Conservation (phyloP, 2,797 vertebrate genomes). For the Acipenser ruthenus region DNA sequence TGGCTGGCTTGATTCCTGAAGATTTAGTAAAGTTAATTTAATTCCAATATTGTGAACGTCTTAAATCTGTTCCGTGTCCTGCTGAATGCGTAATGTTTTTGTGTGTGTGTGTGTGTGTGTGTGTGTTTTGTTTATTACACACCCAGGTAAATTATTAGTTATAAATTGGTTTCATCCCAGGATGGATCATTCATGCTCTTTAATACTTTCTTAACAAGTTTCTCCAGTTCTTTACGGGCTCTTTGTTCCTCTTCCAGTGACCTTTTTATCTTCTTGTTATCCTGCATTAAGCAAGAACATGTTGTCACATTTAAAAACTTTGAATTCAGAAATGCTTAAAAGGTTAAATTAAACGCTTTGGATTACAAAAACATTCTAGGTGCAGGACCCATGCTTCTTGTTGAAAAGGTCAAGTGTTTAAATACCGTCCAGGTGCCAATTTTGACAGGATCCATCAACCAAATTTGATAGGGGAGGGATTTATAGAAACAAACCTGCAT, state of each 20-base stretch:
- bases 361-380: no score
- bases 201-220: constrained; percentile 83
- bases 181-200: constrained; percentile 92
- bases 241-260: constrained; percentile 91
- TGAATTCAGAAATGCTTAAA: neutral
- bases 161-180: constrained; percentile 97
- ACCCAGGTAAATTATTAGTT: constrained; percentile 30
- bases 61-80: constrained; percentile 35
- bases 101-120: no score
- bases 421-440: no score
- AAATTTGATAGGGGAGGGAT: no score
- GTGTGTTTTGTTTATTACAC: no score
- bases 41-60: neutral
- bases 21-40: neutral
- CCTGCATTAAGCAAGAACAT: constrained; percentile 51
- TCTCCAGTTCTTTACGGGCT: constrained; percentile 89
- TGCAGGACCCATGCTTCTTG: neutral
- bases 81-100: constrained; percentile 17
- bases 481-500: no score
- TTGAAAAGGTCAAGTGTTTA: neutral
- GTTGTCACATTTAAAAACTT: neutral
- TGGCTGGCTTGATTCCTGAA: constrained; percentile 5
- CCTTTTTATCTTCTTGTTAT: constrained; percentile 96
- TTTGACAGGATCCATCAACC: no score
- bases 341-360: neutral